A percentile compares a stretch with the other conserved stretches of the same genome.
phyloP scores from a whole-genome alignment of 2,888 invertebrate genomes.

The Dynastes grantii region DNA sequence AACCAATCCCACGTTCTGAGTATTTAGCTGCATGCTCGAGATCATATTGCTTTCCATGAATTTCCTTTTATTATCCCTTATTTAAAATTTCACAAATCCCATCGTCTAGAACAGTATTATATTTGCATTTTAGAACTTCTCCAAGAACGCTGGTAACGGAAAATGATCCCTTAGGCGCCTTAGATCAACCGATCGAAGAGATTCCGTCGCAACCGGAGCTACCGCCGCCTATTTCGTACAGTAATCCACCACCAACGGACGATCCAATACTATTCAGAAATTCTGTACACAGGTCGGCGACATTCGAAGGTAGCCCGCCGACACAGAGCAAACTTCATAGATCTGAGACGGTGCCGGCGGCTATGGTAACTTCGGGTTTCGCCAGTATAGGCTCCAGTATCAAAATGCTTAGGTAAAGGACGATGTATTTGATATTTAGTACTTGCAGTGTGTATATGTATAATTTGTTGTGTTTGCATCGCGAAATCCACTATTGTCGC shows the following conservation, averaged over 20 bases:
- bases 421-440: constrained; percentile 75
- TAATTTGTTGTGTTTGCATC: constrained; percentile 34
- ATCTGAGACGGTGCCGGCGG: constrained; percentile 83
- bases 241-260: constrained; percentile 72
- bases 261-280: constrained; percentile 79
- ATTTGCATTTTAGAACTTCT: constrained; percentile 73
- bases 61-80: no score
- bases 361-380: constrained; percentile 83
- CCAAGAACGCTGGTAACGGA: constrained; percentile 90
- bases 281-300: constrained; percentile 72
- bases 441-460: constrained; percentile 63
- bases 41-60: no score
- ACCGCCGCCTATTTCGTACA: constrained; percentile 64
- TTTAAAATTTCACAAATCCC: background rate
- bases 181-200: constrained; percentile 69
- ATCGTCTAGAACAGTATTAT: background rate
- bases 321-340: constrained; percentile 75
- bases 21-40: no score
- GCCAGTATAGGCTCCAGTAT: constrained; percentile 87
- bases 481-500: constrained; percentile 26
- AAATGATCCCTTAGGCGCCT: constrained; percentile 93
- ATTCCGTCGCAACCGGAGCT: constrained; percentile 63
- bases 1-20: no score
- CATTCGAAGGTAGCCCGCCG: constrained; percentile 72
- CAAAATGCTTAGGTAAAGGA: constrained; percentile 78